Evolutionary conservation across 2,888 invertebrate genomes (phyloP), one percentile per base, ranked within the genome.

Genomic region (Deilephila elpenor): DNA sequence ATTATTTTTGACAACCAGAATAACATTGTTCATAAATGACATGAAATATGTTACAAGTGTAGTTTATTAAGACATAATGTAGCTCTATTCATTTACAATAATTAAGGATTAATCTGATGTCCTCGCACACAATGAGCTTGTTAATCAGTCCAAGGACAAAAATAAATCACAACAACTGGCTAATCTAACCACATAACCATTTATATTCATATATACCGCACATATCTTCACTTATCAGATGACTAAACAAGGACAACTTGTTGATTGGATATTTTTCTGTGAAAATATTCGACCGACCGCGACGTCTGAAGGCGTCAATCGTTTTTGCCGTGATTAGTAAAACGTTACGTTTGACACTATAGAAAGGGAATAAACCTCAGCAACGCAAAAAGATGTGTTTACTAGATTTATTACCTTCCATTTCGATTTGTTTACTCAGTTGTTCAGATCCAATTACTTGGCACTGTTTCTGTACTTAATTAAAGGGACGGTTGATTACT

Each of bases 401-500:
- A 87, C 89, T 88, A 91, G 93, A 94, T 93, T 93, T 94, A 94
- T 94, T 93, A 92, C 93, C 92, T 89, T 89, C 92, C 89, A 93
- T 94, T 93, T 93, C 93, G 93, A 94, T 94, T 94, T 94, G 94
- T 94, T 94, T 94, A 94, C 93, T 92, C 93, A 91, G 93, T 93
- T 94, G 94, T 94, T 94, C 92, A 93, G 94, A 94, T 93, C 94
- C 94, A 94, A 94, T 94, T 94, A 94, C 94, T 94, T 93, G 94
- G 91, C 93, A 93, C 94, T 93, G 93, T 93, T 94, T 93, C 94
- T 94, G 94, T 94, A 93, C 94, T 94, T 94, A 94, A 94, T 94
- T 94, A 94, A 93, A 94, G 94, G 94, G 94, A 93, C 94, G 94
- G 91, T 93, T 94, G 94, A 94, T 94, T 94, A 94, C 94, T 92